These are phyloP conservation scores for Cydia strobilella DNA, from an alignment of 1,140 invertebrate genomes.

Conservation along the genomic window DNA sequence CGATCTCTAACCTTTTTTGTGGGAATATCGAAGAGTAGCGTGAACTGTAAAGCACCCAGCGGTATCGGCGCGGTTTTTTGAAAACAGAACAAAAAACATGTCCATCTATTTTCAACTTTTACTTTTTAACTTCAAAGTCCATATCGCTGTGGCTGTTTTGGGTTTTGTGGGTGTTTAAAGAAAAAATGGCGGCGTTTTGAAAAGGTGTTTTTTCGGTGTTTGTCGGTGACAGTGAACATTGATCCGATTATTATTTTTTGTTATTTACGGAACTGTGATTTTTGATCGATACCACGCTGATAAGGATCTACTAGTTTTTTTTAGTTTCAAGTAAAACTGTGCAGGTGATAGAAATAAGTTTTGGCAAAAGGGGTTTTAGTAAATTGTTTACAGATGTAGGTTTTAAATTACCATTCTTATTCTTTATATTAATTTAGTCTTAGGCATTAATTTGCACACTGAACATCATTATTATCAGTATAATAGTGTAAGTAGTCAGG, in stretches of 20 bases:
- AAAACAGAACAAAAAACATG: background rate
- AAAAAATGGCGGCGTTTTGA: slow-evolving; percentile 13
- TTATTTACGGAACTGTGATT: slow-evolving; percentile 26
- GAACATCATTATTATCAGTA: too few species aligned
- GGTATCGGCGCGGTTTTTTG: slow-evolving; percentile 22
- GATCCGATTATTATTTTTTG: slow-evolving; percentile 37
- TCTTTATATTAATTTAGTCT: too few species aligned
- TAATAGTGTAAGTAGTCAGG: too few species aligned
- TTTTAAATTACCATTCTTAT: too few species aligned
- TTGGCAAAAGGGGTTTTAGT: background rate
- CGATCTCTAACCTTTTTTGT: slow-evolving; percentile 33
- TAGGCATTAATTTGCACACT: too few species aligned
- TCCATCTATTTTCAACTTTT: background rate
- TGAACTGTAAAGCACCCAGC: slow-evolving; percentile 22
- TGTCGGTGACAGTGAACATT: slow-evolving; percentile 18
- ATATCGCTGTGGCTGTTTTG: background rate
- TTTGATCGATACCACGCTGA: slow-evolving; percentile 25
- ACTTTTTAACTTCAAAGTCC: background rate
- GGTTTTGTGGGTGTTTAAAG: background rate
- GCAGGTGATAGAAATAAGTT: background rate
- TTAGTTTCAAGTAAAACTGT: background rate
- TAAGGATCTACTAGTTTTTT: background rate
- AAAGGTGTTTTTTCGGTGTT: slow-evolving; percentile 24
- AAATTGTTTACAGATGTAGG: too few species aligned
- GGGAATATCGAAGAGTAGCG: slow-evolving; percentile 26